Conservation (phyloP, 1,140 invertebrate species). For the Drosophila arawakana region DNA sequence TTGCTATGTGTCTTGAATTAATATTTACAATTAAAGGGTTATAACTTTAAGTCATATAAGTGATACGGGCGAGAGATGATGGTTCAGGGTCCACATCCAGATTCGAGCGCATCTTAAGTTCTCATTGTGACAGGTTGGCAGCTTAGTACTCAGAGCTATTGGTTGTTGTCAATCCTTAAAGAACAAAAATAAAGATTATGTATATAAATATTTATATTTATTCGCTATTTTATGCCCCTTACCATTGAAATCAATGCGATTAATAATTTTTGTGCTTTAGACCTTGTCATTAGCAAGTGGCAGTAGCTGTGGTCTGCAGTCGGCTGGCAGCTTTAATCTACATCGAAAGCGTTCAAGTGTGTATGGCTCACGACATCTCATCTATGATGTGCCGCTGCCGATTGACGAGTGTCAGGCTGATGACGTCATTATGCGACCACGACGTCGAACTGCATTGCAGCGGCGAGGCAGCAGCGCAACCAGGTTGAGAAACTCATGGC, state of each 20-base stretch:
- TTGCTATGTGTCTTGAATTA: too few species aligned
- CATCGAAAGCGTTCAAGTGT: slow-evolving; percentile 83
- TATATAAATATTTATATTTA: too few species aligned
- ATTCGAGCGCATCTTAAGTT: too few species aligned
- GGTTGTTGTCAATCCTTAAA: too few species aligned
- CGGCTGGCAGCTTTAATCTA: slow-evolving; percentile 45
- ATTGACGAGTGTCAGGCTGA: slow-evolving; percentile 86
- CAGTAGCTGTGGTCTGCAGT: slow-evolving; percentile 41
- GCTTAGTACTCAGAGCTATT: too few species aligned
- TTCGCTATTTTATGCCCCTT: too few species aligned
- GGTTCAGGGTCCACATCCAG: too few species aligned
- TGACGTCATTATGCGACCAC: slow-evolving; percentile 75
- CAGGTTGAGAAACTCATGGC: slow-evolving; percentile 60
- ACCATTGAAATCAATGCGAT: neutral
- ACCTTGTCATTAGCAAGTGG: slow-evolving; percentile 39
- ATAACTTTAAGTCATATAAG: too few species aligned
- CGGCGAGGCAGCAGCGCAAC: slow-evolving; percentile 45
- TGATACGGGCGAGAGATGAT: too few species aligned
- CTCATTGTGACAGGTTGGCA: too few species aligned
- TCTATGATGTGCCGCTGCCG: slow-evolving; percentile 87
- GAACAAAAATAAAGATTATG: too few species aligned
- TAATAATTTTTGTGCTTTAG: slow-evolving; percentile 34
- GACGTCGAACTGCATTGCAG: slow-evolving; percentile 49
- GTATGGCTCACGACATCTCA: slow-evolving; percentile 86
- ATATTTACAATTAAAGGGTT: too few species aligned